Percentiles rank a stretch among this genome's conserved stretches.
These are phyloP conservation scores for Andrena haemorrhoa DNA, from an alignment of 2,888 invertebrate species.

Conservation along the genomic window DNA sequence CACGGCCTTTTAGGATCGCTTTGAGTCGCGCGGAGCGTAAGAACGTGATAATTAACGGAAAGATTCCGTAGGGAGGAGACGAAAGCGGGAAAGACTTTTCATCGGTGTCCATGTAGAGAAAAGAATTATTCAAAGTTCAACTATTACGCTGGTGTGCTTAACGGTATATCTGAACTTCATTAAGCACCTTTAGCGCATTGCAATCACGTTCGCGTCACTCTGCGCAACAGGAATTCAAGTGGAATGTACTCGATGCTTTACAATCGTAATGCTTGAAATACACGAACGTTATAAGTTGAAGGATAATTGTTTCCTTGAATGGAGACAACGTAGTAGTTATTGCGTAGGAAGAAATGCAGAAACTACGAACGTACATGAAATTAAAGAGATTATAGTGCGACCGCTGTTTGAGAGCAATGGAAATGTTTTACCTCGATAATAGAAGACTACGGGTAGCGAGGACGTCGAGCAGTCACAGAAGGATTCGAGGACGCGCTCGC, in stretches of 20 bases:
- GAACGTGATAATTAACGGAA: background rate
- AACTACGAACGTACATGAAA: background rate
- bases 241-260: background rate
- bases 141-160: slow-evolving; percentile 21
- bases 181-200: slow-evolving; percentile 16
- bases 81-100: background rate
- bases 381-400: background rate
- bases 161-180: slow-evolving; percentile 50
- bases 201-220: slow-evolving; percentile 9
- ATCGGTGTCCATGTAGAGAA: background rate
- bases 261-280: background rate
- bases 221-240: background rate
- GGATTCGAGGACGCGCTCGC: slow-evolving; percentile 60
- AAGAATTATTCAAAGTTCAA: slow-evolving; percentile 4
- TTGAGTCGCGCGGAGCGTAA: background rate
- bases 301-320: background rate
- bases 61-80: background rate
- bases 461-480: slow-evolving; percentile 32
- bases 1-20: background rate
- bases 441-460: slow-evolving; percentile 18
- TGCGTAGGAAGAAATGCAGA: background rate
- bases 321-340: background rate
- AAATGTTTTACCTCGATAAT: slow-evolving; percentile 43
- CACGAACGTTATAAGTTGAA: background rate
- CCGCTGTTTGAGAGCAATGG: background rate